phyloP scores from a whole-genome alignment of 2,888 invertebrate genomes.

The Gisinianus flammeolus region DNA sequence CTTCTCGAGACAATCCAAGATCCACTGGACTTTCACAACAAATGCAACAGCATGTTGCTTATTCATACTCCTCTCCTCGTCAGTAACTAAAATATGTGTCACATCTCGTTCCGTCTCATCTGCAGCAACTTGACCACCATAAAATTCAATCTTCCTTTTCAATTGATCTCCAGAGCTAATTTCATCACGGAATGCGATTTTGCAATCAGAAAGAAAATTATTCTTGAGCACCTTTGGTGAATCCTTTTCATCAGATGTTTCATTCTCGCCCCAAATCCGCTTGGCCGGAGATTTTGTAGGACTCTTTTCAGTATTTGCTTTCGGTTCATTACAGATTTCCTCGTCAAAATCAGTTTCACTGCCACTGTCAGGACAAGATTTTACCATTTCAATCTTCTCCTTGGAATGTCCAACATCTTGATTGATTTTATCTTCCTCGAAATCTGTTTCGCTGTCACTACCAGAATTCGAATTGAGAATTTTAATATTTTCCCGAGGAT shows the following conservation, averaged over 20 bases:
- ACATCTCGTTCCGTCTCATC: slow-evolving; percentile 34
- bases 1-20: slow-evolving; percentile 44
- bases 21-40: slow-evolving; percentile 48
- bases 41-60: slow-evolving; percentile 30
- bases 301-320: no score
- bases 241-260: neutral
- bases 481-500: no score
- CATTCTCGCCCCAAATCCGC: neutral
- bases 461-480: no score
- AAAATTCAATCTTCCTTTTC: slow-evolving; percentile 39
- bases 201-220: slow-evolving; percentile 19
- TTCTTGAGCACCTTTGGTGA: slow-evolving; percentile 1
- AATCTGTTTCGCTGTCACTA: no score
- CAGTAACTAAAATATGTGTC: slow-evolving; percentile 46
- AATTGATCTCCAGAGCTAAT: neutral
- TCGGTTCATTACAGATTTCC: no score
- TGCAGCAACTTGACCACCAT: slow-evolving; percentile 44
- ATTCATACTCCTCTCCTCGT: slow-evolving; percentile 10
- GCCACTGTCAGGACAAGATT: no score
- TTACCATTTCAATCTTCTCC: no score
- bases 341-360: neutral
- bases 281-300: no score
- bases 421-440: no score
- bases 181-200: slow-evolving; percentile 43
- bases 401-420: no score